phyloP scores from a whole-genome alignment of 1,140 invertebrate species.

The Phymastichus coffea region DNA sequence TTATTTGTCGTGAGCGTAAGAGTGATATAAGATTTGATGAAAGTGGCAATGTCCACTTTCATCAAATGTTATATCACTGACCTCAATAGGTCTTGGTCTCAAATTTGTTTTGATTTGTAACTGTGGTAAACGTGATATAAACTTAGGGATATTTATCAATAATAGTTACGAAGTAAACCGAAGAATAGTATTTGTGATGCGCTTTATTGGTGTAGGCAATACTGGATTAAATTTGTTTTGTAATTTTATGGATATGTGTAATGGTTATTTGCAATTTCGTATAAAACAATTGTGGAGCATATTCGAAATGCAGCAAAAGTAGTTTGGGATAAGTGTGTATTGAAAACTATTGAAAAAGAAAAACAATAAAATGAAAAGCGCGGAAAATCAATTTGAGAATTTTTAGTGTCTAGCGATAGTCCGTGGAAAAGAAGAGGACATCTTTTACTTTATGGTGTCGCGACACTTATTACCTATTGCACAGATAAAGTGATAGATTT shows the following conservation, averaged over 20 bases:
- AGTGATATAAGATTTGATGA: no score
- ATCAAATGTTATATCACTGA: no score
- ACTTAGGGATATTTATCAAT: no score
- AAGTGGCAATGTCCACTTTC: no score
- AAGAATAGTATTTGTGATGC: no score
- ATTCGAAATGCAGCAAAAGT: constrained; percentile 4
- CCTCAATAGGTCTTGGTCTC: no score
- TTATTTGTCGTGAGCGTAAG: no score
- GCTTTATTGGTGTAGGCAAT: no score
- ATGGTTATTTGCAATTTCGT: constrained; percentile 15
- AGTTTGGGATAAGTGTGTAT: constrained; percentile 10
- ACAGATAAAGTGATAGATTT: constrained; percentile 27
- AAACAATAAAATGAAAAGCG: constrained; percentile 9
- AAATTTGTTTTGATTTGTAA: no score
- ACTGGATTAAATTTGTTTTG: constrained; percentile 25
- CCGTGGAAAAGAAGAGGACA: constrained; percentile 31
- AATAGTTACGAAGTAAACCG: no score
- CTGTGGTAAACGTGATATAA: no score
- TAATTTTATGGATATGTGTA: constrained; percentile 24
- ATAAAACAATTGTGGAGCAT: constrained; percentile 13
- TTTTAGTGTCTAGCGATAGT: constrained; percentile 25
- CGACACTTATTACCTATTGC: constrained; percentile 23
- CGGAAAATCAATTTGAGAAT: not conserved
- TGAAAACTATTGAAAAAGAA: constrained; percentile 17
- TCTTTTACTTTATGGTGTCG: constrained; percentile 26